phyloP scores from a whole-genome alignment of 2,888 invertebrate genomes.

The Euspilapteryx auroguttella region DNA sequence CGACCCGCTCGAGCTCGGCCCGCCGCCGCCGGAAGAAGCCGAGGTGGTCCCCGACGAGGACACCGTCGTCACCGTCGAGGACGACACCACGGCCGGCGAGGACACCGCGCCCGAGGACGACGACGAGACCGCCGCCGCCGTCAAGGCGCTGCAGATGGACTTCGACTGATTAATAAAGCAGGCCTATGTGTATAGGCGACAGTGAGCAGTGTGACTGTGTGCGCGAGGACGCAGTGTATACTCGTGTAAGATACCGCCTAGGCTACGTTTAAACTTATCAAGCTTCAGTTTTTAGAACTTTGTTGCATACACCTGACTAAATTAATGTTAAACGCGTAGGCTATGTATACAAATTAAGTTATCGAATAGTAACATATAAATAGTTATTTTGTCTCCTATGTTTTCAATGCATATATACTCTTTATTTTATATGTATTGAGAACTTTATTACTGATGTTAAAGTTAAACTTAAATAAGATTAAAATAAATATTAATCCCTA shows the following conservation, averaged over 20 bases:
- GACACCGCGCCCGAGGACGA: conserved; percentile 7
- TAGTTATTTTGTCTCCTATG: conserved; percentile 22
- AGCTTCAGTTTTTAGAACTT: conserved; percentile 45
- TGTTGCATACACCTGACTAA: conserved; percentile 56
- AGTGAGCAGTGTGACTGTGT: conserved; percentile 13
- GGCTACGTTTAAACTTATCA: conserved; percentile 33
- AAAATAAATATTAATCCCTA: conserved; percentile 15
- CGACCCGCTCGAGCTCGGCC: conserved; percentile 8
- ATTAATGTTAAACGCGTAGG: conserved; percentile 41
- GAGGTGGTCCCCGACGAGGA: not conserved
- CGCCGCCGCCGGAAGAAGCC: conserved; percentile 1
- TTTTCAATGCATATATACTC: conserved; percentile 18
- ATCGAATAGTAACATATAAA: conserved; percentile 32
- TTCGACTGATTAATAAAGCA: conserved; percentile 4
- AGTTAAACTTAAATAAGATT: no score
- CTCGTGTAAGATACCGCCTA: no score
- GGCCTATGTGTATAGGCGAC: conserved; percentile 10
- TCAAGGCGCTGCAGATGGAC: conserved; percentile 6
- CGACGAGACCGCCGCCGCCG: conserved; percentile 10
- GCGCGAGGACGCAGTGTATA: no score
- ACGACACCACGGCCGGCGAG: not conserved
- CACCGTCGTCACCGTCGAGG: conserved; percentile 1
- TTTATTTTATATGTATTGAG: conserved; percentile 18
- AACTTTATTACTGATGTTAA: no score
- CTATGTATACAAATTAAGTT: conserved; percentile 29